phyloP scores from a whole-genome alignment of 2,113 vertebrate species.

The Pelodiscus sinensis region DNA sequence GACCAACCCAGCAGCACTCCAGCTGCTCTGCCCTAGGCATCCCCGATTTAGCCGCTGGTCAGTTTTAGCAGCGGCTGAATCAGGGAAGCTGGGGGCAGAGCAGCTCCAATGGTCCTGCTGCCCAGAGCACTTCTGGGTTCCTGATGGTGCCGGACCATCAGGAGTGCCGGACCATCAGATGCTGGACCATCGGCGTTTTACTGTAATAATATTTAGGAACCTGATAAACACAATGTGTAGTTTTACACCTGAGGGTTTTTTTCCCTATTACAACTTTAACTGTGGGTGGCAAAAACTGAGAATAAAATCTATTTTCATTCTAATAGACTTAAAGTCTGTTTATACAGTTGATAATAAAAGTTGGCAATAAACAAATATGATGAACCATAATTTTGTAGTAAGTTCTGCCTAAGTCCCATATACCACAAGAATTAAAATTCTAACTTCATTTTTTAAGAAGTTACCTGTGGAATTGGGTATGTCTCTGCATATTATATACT shows the following conservation, averaged over 20 bases:
- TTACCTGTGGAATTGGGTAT: not conserved
- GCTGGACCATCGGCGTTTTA: no score
- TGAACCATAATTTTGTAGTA: fast-evolving
- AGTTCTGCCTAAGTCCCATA: not conserved
- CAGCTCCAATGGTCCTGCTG: no score
- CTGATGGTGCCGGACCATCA: no score
- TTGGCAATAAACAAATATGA: not conserved
- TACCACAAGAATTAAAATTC: not conserved
- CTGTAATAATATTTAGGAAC: fast-evolving
- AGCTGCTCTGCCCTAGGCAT: no score
- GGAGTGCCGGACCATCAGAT: no score
- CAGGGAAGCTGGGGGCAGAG: no score
- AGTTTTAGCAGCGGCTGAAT: no score
- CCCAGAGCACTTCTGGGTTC: no score
- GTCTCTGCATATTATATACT: not conserved
- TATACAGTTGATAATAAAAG: not conserved
- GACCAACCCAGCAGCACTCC: no score
- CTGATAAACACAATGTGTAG: not conserved
- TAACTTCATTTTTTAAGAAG: no score
- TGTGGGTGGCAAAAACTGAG: not conserved
- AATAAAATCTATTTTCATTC: not conserved
- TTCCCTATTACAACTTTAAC: not conserved
- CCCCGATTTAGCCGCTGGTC: no score
- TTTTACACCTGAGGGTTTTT: not conserved
- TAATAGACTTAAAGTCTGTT: not conserved